Evolutionary conservation across 2,888 invertebrate species (phyloP).

Genomic region (Slavum lentiscoides): DNA sequence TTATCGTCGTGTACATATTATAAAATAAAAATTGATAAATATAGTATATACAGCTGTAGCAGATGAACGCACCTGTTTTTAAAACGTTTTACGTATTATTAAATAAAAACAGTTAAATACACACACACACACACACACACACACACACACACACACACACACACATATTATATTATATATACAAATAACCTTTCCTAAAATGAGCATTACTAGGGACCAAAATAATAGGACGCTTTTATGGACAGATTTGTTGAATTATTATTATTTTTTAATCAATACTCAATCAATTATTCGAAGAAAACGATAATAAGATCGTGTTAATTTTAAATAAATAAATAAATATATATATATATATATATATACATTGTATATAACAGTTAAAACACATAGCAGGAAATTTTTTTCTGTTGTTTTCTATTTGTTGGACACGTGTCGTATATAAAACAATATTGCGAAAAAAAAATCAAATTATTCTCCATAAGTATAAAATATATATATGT

Average conservation of each 20-base stretch:
- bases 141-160: background rate
- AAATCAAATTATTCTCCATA: background rate
- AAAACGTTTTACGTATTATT: background rate
- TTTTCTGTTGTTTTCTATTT: background rate
- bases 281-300: background rate
- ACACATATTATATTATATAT: background rate
- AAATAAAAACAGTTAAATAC: no score
- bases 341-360: background rate
- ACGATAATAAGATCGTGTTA: background rate
- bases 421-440: background rate
- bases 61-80: background rate
- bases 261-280: slow-evolving; percentile 4
- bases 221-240: slow-evolving; percentile 31
- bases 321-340: background rate
- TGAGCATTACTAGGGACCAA: slow-evolving; percentile 44
- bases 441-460: background rate
- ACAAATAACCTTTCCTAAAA: background rate
- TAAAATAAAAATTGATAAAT: background rate
- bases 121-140: background rate
- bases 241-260: slow-evolving; percentile 8
- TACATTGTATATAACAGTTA: background rate
- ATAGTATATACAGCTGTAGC: no score
- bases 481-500: background rate
- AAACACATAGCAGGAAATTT: no score
- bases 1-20: background rate